phyloP scores from a whole-genome alignment of 2,113 vertebrate species.

The Antidorcas marsupialis region DNA sequence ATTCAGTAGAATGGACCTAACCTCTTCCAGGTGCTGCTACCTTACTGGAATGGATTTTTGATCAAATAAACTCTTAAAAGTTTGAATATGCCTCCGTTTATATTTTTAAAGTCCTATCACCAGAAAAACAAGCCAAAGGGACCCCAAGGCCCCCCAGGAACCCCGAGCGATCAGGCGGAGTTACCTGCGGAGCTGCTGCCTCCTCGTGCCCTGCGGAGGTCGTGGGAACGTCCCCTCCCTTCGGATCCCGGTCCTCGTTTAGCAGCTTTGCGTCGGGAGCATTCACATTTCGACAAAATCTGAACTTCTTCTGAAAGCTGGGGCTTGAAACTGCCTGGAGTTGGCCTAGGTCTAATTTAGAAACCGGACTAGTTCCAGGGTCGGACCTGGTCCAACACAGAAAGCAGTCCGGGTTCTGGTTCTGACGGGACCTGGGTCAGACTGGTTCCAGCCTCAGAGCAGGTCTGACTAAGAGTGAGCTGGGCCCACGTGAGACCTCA shows the following conservation, averaged over 20 bases:
- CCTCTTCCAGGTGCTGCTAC: neutral
- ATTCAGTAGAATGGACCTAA: accelerated
- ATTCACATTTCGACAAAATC: neutral
- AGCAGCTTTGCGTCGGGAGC: accelerated
- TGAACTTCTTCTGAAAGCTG: neutral
- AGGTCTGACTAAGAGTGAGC: neutral
- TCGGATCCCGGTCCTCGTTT: accelerated
- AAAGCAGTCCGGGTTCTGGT: neutral
- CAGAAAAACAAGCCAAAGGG: neutral
- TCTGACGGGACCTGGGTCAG: accelerated
- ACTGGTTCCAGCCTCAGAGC: neutral
- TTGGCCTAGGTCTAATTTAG: neutral
- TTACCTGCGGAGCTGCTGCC: neutral
- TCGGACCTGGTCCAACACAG: neutral
- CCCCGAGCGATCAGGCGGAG: neutral
- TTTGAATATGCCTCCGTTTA: neutral
- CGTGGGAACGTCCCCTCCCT: accelerated
- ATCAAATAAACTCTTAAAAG: neutral
- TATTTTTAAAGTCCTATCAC: neutral
- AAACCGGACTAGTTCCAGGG: neutral
- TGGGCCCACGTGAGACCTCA: accelerated
- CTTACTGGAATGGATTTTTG: neutral
- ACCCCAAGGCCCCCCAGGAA: accelerated
- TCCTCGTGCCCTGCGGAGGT: accelerated
- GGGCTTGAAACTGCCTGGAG: neutral